Conservation (phyloP, 2,797 vertebrate genomes). For the Periophthalmus magnuspinnatus region DNA sequence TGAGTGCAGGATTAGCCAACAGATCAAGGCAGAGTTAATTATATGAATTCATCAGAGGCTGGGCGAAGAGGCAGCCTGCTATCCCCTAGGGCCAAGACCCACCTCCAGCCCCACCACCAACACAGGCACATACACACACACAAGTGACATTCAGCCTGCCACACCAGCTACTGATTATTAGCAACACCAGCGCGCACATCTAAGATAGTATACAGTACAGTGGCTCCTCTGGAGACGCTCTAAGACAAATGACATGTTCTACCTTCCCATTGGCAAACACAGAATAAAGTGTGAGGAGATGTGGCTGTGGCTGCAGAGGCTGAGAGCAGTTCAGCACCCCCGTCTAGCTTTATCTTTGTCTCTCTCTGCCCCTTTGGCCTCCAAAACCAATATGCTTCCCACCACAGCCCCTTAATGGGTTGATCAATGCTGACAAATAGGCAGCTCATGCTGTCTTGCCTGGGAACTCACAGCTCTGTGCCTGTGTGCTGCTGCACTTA, state of each 20-base stretch:
- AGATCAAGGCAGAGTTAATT: slow-evolving; percentile 85
- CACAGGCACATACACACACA: slow-evolving; percentile 21
- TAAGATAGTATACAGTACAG: slow-evolving; percentile 59
- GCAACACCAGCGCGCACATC: slow-evolving; percentile 36
- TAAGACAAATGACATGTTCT: slow-evolving; percentile 65
- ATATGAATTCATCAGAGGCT: slow-evolving; percentile 83
- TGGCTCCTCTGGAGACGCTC: slow-evolving; percentile 56
- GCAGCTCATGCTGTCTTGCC: slow-evolving; percentile 77
- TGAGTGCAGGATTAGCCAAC: slow-evolving; percentile 80
- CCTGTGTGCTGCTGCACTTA: slow-evolving; percentile 62
- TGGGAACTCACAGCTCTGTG: slow-evolving; percentile 70
- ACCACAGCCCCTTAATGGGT: slow-evolving; percentile 79
- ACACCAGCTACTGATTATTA: slow-evolving; percentile 49
- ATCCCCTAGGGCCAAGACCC: slow-evolving; percentile 66
- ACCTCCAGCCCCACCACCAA: slow-evolving; percentile 46
- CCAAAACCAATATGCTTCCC: slow-evolving; percentile 81
- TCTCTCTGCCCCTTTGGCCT: slow-evolving; percentile 77
- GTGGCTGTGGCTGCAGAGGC: slow-evolving; percentile 51
- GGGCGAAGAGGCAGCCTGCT: slow-evolving; percentile 69
- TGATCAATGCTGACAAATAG: slow-evolving; percentile 86
- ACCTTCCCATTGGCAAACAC: slow-evolving; percentile 44
- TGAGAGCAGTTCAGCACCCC: slow-evolving; percentile 62
- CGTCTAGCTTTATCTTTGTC: slow-evolving; percentile 75
- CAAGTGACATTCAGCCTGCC: slow-evolving; percentile 54
- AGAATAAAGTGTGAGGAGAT: slow-evolving; percentile 62